These are phyloP conservation scores for Sternarchorhynchus goeldii DNA, from an alignment of 2,797 vertebrate species.

Conservation along the genomic window DNA sequence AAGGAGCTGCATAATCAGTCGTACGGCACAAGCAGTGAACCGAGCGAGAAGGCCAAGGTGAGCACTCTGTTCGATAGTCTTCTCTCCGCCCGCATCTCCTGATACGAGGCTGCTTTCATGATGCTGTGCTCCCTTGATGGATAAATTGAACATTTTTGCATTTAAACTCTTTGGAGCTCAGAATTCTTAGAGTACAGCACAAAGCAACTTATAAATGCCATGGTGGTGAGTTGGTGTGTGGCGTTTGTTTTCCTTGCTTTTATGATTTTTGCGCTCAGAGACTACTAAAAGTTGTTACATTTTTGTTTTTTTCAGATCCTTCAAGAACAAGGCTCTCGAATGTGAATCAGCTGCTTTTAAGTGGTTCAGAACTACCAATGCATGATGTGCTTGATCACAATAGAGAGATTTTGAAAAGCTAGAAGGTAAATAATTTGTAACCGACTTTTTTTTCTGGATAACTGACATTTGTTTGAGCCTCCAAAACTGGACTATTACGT, in stretches of 20 bases:
- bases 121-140: not conserved
- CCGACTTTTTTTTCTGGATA: constrained; percentile 23
- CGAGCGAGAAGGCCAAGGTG: constrained; percentile 89
- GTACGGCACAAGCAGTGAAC: constrained; percentile 81
- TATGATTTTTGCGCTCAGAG: not conserved
- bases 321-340: constrained; percentile 87
- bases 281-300: constrained; percentile 3
- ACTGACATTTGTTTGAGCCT: constrained; percentile 48
- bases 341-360: constrained; percentile 74
- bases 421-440: constrained; percentile 29
- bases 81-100: constrained; percentile 30
- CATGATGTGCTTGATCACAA: constrained; percentile 36
- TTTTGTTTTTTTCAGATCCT: constrained; percentile 79
- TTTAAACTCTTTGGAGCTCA: not conserved
- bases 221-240: constrained; percentile 7
- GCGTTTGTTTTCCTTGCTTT: not conserved
- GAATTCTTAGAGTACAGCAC: not conserved
- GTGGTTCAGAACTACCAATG: constrained; percentile 42
- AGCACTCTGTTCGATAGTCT: constrained; percentile 43
- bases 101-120: constrained; percentile 27
- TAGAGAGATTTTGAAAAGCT: constrained; percentile 14
- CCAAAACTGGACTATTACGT: constrained; percentile 37
- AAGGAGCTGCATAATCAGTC: constrained; percentile 86
- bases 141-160: not conserved
- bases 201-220: not conserved